These are phyloP conservation scores for Temnothorax ravouxi DNA, from an alignment of 2,888 invertebrate species.

Conservation along the genomic window DNA sequence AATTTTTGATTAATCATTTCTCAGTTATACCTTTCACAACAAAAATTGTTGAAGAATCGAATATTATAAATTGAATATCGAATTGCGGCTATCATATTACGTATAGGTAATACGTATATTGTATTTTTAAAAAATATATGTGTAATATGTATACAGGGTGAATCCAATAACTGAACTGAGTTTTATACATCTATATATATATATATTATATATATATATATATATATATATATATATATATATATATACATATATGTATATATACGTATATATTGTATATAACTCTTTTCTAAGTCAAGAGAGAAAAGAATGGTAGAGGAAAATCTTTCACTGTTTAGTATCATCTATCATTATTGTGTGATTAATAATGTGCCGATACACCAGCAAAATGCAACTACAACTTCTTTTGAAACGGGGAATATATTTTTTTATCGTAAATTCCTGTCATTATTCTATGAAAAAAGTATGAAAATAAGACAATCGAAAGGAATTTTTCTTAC, in stretches of 20 bases:
- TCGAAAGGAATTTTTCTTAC: too few species aligned
- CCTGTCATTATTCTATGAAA: too few species aligned
- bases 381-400: not conserved
- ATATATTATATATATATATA: too few species aligned
- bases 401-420: not conserved
- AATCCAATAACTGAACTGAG: too few species aligned
- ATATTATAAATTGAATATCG: conserved; percentile 7
- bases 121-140: not conserved
- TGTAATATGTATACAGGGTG: too few species aligned
- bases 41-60: conserved; percentile 3
- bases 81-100: not conserved
- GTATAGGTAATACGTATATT: too few species aligned
- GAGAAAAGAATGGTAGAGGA: not conserved
- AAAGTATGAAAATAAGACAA: too few species aligned
- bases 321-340: not conserved
- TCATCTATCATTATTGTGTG: not conserved
- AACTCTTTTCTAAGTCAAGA: not conserved
- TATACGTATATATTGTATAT: not conserved
- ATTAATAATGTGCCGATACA: not conserved
- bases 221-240: too few species aligned
- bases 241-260: not conserved
- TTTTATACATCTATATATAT: too few species aligned
- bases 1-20: conserved; percentile 37
- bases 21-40: not conserved
- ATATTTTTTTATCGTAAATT: too few species aligned